Percentiles rank a stretch among this genome's conserved stretches.
phyloP scores from a whole-genome alignment of 2,797 vertebrate species.

The Lateolabrax maculatus region DNA sequence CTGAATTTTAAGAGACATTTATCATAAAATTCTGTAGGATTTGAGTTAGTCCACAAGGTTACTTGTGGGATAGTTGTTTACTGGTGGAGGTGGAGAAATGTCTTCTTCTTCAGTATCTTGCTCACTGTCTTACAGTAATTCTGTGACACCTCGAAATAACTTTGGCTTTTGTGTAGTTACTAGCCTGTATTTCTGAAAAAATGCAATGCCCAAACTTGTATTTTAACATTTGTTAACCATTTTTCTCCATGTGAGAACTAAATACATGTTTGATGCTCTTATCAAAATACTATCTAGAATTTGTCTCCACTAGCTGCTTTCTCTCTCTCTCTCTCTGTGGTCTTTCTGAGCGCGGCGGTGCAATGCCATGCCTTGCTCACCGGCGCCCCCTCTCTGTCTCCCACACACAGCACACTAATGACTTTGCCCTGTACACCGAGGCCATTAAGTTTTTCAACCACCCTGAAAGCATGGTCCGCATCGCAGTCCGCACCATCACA shows the following conservation, averaged over 20 bases:
- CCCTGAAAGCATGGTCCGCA: conserved; percentile 99
- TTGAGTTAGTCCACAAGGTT: not conserved
- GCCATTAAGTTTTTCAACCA: conserved; percentile 99
- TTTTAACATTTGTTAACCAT: not conserved
- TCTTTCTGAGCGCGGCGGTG: conserved; percentile 30
- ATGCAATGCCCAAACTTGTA: not conserved
- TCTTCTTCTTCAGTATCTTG: not conserved
- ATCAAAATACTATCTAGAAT: conserved; percentile 3
- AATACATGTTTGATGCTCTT: not conserved
- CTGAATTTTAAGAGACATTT: not conserved
- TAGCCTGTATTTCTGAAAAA: not conserved
- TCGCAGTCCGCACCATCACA: conserved; percentile 98
- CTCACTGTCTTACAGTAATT: not conserved
- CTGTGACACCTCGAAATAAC: not conserved
- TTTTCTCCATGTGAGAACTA: conserved; percentile 2
- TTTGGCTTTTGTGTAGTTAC: not conserved
- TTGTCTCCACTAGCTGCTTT: conserved; percentile 21
- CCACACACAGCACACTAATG: conserved; percentile 97
- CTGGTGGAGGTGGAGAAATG: no score
- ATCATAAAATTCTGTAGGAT: not conserved
- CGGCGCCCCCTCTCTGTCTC: conserved; percentile 77
- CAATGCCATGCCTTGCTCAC: conserved; percentile 63
- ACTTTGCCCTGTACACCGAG: conserved; percentile 99
- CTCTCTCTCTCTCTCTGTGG: conserved; percentile 68
- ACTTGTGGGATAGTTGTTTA: not conserved